Conservation (phyloP, 2,888 invertebrate species). For the Odontocolon sp. region DNA sequence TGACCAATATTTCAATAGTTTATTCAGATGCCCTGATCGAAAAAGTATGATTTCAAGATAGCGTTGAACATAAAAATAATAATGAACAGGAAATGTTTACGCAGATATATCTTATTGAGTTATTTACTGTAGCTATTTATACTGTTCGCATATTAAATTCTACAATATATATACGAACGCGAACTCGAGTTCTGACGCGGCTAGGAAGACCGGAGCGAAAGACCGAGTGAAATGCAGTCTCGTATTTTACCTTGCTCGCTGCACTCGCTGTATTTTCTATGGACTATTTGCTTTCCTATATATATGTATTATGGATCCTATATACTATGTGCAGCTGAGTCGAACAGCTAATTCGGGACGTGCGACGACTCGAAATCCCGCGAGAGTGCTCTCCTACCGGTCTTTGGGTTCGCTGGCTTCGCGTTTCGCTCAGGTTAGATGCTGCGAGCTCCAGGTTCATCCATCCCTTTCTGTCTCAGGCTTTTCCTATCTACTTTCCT, state of each 20-base stretch:
- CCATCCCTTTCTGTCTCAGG: not conserved
- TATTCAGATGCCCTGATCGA: too few species aligned
- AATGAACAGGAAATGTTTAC: too few species aligned
- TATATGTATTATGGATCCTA: slow-evolving; percentile 64
- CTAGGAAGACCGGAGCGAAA: too few species aligned
- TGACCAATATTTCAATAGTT: too few species aligned
- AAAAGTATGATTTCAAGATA: too few species aligned
- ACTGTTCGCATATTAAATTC: not conserved
- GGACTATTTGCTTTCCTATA: slow-evolving; percentile 14
- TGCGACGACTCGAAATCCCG: slow-evolving; percentile 77
- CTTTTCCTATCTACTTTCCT: not conserved
- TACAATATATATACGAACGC: not conserved
- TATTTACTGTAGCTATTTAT: not conserved
- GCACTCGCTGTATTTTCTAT: not conserved
- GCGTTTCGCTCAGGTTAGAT: slow-evolving; percentile 19
- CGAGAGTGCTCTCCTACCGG: slow-evolving; percentile 37
- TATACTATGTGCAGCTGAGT: slow-evolving; percentile 76
- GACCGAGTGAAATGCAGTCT: slow-evolving; percentile 58
- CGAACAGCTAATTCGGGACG: slow-evolving; percentile 80
- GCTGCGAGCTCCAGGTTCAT: slow-evolving; percentile 33
- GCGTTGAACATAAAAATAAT: too few species aligned
- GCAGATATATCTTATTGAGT: not conserved
- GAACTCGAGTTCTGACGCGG: slow-evolving; percentile 39
- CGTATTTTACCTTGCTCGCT: slow-evolving; percentile 63
- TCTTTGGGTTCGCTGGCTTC: slow-evolving; percentile 45